Percentiles rank a stretch among this genome's conserved stretches.
phyloP scores from a whole-genome alignment of 2,797 vertebrate genomes.

The Acropternis orthonyx region DNA sequence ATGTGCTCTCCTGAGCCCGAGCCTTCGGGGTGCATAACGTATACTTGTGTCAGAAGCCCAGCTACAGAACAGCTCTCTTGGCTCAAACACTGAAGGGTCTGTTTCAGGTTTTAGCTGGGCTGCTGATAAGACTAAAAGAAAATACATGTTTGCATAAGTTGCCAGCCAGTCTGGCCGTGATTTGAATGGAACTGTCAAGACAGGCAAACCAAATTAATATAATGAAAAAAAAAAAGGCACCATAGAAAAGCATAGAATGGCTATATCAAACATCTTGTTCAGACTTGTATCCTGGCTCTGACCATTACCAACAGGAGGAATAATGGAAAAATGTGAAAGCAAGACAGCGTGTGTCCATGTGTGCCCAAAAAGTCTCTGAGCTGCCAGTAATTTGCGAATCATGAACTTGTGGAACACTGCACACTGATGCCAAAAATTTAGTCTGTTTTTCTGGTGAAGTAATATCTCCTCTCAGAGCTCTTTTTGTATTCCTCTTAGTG shows the following conservation, averaged over 20 bases:
- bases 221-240: not conserved
- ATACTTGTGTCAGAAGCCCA: not conserved
- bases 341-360: not conserved
- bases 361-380: not conserved
- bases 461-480: not conserved
- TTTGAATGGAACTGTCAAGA: not conserved
- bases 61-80: not conserved
- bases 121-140: not conserved
- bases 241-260: not conserved
- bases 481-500: not conserved
- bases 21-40: not conserved
- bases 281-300: not conserved
- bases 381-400: not conserved
- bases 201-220: not conserved
- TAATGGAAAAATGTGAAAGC: not conserved
- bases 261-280: not conserved
- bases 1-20: not conserved
- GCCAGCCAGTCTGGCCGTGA: not conserved
- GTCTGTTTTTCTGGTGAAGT: not conserved
- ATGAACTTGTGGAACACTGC: not conserved
- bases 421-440: not conserved
- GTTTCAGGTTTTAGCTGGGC: not conserved
- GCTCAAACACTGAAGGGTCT: not conserved
- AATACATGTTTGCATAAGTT: not conserved
- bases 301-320: not conserved